phyloP scores from a whole-genome alignment of 2,888 invertebrate species.

The Cybosia mesomella region DNA sequence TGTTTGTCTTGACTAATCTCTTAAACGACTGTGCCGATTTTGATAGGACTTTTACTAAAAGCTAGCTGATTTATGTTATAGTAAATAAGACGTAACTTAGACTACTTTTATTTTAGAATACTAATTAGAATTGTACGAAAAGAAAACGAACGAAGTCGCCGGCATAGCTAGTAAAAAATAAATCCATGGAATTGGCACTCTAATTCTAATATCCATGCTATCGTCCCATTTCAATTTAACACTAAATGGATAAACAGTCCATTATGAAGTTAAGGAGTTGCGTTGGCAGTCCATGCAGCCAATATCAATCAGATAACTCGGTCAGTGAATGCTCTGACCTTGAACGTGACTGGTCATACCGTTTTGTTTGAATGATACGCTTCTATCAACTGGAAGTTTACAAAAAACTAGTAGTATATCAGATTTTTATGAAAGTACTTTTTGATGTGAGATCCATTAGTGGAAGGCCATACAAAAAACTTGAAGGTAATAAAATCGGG shows the following conservation, averaged over 20 bases:
- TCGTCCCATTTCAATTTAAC: constrained; percentile 27
- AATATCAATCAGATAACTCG: constrained; percentile 60
- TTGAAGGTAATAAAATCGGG: too few species aligned
- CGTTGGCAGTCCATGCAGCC: constrained; percentile 22
- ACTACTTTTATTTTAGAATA: too few species aligned
- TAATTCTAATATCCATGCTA: neutral
- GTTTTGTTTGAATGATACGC: constrained; percentile 48
- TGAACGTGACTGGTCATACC: constrained; percentile 68
- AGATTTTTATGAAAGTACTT: neutral
- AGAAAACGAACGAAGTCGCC: too few species aligned
- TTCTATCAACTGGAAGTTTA: constrained; percentile 19
- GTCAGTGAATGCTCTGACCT: constrained; percentile 74
- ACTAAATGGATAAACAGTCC: constrained; percentile 24
- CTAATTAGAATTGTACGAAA: too few species aligned
- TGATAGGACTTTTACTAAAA: too few species aligned
- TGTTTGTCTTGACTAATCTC: too few species aligned
- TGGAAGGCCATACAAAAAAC: too few species aligned
- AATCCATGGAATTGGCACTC: neutral
- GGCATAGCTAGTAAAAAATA: neutral
- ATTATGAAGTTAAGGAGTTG: constrained; percentile 24
- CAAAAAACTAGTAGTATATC: constrained; percentile 1
- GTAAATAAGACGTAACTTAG: too few species aligned
- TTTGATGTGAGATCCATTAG: too few species aligned
- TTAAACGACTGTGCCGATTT: too few species aligned
- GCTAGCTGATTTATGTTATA: too few species aligned